Conservation (phyloP, 2,888 invertebrate species). For the Lithophane semibrunnea region DNA sequence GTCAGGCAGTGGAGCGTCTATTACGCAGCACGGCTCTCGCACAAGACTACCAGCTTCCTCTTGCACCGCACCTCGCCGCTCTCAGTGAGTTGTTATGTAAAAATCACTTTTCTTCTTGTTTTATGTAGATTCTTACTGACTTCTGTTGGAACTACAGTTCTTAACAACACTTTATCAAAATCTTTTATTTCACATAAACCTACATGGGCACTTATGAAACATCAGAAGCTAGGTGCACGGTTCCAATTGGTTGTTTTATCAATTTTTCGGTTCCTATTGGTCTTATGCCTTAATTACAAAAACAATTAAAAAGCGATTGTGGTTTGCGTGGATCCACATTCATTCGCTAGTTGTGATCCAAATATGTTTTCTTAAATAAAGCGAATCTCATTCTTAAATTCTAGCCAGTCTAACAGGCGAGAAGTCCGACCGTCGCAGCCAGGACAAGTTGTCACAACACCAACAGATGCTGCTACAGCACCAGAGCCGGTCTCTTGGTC, state of each 20-base stretch:
- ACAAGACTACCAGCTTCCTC: slow-evolving; percentile 88
- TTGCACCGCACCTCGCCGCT: slow-evolving; percentile 88
- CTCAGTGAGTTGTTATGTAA: slow-evolving; percentile 88
- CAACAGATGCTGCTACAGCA: slow-evolving; percentile 93
- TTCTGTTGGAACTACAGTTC: not conserved
- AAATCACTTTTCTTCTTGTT: slow-evolving; percentile 66
- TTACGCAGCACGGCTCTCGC: slow-evolving; percentile 86
- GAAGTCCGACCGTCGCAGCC: slow-evolving; percentile 84
- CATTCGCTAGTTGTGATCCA: not conserved
- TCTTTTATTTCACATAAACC: too few species aligned
- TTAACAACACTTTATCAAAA: not conserved
- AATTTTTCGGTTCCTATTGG: too few species aligned
- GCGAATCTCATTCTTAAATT: slow-evolving; percentile 5
- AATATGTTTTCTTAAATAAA: not conserved
- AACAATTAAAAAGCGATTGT: too few species aligned
- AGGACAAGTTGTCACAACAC: slow-evolving; percentile 90
- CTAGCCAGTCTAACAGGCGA: slow-evolving; percentile 84
- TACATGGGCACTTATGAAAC: too few species aligned
- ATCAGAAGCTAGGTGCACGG: too few species aligned
- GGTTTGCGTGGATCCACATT: too few species aligned
- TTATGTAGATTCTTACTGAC: slow-evolving; percentile 1
- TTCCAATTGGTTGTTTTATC: too few species aligned
- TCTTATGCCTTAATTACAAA: too few species aligned
- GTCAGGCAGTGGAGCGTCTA: slow-evolving; percentile 87
- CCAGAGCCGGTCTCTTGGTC: slow-evolving; percentile 91